Evolutionary conservation across 2,113 vertebrate genomes (phyloP), one percentile per base, ranked within the genome.

Genomic region (Laticauda laticaudata): DNA sequence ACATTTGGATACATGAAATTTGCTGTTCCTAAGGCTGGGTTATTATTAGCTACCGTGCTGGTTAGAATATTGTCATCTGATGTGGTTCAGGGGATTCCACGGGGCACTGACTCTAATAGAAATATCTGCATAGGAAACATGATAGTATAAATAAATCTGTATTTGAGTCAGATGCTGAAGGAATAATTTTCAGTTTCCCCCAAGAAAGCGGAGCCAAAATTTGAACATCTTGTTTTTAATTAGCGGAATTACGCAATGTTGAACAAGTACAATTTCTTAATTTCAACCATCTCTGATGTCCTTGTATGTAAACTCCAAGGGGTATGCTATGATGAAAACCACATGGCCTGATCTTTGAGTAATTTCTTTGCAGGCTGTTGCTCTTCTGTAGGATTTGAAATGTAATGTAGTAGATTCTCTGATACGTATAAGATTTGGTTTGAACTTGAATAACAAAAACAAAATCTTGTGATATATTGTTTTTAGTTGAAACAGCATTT

Each of bases 401-500:
- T 90, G 53, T 93, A 89, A 55, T 90, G 89, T 69, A 87, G 26
- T 91, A 69, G 54, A 89, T 48, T 5, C 88, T 88, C 87, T 91
- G 45, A 92, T 69, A 86, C 3, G 54, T 54, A 61, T 0, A 54
- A 18, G n/a, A 91, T 92, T n/a, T 10, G 75, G 75, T 87, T 0
- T 12, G 90, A 94, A 91, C 88, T 85, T 21, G 18, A 56, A 75
- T 88, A 64, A 91, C 21, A 11, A 91, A 54, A 86, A 64, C 57
- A 92, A 92, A 57, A 34, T 4, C 39, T 43, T 93, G 93, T 94
- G 39, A 56, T 75, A 57, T 90, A 92, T 91, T 94, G 96, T 94
- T 94, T 86, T 94, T 94, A 89, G 24, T 54, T 88, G 61, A 95
- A 94, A 96, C 57, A 57, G 86, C 1, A 7, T 61, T 94, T 93